Conservation (phyloP, 2,888 invertebrate species). For the Chymomyza caudatula region DNA sequence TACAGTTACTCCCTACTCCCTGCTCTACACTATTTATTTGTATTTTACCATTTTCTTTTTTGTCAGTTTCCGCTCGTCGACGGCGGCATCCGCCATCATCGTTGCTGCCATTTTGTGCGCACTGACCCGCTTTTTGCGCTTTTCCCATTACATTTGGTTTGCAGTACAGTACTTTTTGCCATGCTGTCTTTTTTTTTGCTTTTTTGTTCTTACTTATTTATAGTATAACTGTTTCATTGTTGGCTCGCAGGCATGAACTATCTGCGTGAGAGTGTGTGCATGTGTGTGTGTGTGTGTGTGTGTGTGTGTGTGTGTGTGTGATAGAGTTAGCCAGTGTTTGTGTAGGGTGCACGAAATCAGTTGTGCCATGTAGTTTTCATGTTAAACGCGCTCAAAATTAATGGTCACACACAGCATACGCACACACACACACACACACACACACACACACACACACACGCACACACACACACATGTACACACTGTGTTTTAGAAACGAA, state of each 20-base stretch:
- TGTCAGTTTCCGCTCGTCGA: constrained; percentile 42
- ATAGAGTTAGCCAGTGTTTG: constrained; percentile 37
- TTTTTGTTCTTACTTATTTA: constrained; percentile 60
- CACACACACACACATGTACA: neutral
- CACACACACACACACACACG: constrained; percentile 18
- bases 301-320: constrained; percentile 11
- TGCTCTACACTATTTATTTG: constrained; percentile 1
- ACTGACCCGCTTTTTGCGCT: constrained; percentile 66
- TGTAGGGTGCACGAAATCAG: constrained; percentile 60
- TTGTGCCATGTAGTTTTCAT: constrained; percentile 68
- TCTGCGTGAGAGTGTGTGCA: constrained; percentile 30
- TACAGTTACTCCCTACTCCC: neutral
- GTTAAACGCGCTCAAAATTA: constrained; percentile 70
- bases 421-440: constrained; percentile 29
- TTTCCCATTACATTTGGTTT: constrained; percentile 65
- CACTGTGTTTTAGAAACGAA: constrained; percentile 54
- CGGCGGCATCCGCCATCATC: constrained; percentile 61
- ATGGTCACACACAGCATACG: constrained; percentile 55
- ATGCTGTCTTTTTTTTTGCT: constrained; percentile 8
- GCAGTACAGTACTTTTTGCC: constrained; percentile 49
- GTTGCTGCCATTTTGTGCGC: constrained; percentile 66
- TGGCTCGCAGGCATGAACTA: constrained; percentile 65
- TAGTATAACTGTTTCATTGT: constrained; percentile 70
- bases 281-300: constrained; percentile 12
- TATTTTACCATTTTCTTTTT: constrained; percentile 25